phyloP scores from a whole-genome alignment of 92 coral and sea anemone species.

The Pocillopora grandis region DNA sequence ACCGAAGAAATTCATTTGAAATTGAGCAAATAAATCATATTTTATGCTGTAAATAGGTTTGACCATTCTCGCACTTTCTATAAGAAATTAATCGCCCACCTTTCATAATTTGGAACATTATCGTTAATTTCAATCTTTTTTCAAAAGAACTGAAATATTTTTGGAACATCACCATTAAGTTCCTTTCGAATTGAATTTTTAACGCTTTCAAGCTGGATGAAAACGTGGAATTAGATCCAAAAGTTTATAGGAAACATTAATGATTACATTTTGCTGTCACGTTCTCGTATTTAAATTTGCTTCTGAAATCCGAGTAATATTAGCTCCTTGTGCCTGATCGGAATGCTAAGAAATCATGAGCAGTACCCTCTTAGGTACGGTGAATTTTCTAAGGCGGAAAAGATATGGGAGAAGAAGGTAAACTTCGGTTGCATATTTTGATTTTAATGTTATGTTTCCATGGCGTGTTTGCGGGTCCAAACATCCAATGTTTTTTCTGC shows the following conservation, averaged over 20 bases:
- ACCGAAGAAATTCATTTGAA: background rate
- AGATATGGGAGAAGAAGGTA: background rate
- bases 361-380: background rate
- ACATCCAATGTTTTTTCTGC: slow-evolving; percentile 1
- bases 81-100: too few species aligned
- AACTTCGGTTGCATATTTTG: background rate
- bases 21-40: background rate
- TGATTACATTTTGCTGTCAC: background rate
- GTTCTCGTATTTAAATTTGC: slow-evolving; percentile 1
- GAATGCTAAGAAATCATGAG: background rate
- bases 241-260: background rate
- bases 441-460: background rate
- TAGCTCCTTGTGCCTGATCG: background rate
- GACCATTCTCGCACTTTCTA: background rate
- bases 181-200: background rate
- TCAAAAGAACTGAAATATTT: background rate
- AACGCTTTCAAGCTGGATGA: background rate
- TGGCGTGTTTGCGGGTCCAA: background rate
- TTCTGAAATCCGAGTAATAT: background rate
- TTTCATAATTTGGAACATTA: too few species aligned
- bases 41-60: background rate
- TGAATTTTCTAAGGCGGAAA: background rate
- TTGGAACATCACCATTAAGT: background rate
- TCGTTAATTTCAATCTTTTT: background rate
- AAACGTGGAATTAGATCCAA: background rate